These are phyloP conservation scores for Cephus runcator DNA, from an alignment of 2,888 invertebrate genomes.

Conservation along the genomic window DNA sequence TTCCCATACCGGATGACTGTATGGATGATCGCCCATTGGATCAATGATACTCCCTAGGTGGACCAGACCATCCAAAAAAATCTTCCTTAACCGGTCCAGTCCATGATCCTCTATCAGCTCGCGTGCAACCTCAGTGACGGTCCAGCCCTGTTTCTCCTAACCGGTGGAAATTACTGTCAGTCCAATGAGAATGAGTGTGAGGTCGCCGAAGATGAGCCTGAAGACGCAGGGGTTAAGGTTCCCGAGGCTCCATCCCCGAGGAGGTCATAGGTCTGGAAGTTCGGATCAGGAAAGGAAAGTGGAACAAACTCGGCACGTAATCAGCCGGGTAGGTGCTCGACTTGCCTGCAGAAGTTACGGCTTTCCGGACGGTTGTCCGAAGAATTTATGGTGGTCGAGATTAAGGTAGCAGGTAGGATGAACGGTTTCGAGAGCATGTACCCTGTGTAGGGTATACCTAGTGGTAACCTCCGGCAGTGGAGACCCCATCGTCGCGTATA, in stretches of 20 bases:
- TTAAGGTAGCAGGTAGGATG: slow-evolving; percentile 1
- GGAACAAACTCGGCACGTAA: neutral
- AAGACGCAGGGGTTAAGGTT: neutral
- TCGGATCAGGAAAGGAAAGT: neutral
- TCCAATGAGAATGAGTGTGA: neutral
- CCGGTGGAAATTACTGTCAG: neutral
- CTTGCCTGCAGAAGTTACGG: slow-evolving; percentile 48
- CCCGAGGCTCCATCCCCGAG: neutral
- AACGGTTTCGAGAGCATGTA: neutral
- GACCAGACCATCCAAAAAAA: neutral
- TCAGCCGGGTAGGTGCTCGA: neutral
- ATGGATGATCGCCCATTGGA: neutral
- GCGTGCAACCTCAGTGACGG: neutral
- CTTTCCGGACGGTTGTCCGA: slow-evolving; percentile 50
- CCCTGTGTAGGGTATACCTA: neutral
- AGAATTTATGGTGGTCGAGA: slow-evolving; percentile 28
- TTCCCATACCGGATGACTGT: neutral
- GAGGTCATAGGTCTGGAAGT: neutral
- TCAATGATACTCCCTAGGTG: neutral
- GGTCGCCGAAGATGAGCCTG: neutral
- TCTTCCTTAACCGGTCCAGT: neutral
- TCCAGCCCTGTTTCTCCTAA: accelerated
- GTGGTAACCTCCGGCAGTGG: neutral
- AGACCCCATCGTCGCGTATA: neutral
- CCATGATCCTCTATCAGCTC: neutral